Evolutionary conservation across 2,888 invertebrate species (phyloP), one percentile per base, ranked within the genome.

Genomic region (Stictocephala bisonia): DNA sequence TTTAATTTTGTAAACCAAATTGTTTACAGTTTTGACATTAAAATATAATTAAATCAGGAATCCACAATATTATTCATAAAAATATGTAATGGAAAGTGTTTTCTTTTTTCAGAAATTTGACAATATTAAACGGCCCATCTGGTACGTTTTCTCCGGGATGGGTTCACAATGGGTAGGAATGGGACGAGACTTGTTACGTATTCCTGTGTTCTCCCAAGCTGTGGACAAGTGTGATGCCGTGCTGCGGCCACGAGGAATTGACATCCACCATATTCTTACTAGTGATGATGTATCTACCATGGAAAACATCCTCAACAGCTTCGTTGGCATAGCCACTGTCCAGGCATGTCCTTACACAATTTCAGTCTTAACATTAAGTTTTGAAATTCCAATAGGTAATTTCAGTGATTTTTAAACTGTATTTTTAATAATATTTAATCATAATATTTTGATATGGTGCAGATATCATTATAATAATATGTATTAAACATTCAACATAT

Each of bases 141-240:
- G 91, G 90, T 91, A 88, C 81, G 86, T 91, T 20, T 91, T 90
- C 84, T 89, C 91, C 74, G 92, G 92, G 35, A 92, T 93, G 92
- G 92, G 92, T 4, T 88, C 89, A 20, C 92, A 92, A 82, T 92
- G 91, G 91, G 83, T 86, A 68, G 89, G 89, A 53, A 90, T 90
- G 93, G 91, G 89, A 0, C 85, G 86, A 18, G 87, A 88, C 56
- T 84, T 94, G 76, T 87, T 94, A 88, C 83, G 84, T 74, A 82
- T 93, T 15, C 90, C 90, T 15, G 83, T 88, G 15, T 93, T 93
- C 83, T 88, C 88, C 3, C 83, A 87, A 22, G 88, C 92, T 0
- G 89, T 94, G 70, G 81, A 83, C 15, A 86, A 86, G 79, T 89
- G 88, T 53, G 87, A 88, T 68, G 83, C 84, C 13, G 84, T 87